Conservation (phyloP, 2,113 vertebrate genomes). For the Halichoerus grypus region DNA sequence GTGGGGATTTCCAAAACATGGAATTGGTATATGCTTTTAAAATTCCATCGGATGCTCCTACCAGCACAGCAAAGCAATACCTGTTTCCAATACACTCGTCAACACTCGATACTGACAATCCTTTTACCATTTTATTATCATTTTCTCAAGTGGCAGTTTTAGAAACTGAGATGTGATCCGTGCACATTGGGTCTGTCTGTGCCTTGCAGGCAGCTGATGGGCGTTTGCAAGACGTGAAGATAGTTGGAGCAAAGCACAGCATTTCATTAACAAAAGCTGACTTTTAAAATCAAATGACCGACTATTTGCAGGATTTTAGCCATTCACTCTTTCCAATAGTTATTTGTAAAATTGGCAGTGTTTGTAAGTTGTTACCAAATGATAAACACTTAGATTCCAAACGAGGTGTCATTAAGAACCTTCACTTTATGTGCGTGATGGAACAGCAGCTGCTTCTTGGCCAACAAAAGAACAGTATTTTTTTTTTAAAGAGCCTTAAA, state of each 20-base stretch:
- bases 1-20: not conserved
- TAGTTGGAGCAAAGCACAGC: not conserved
- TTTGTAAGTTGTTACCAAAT: not conserved
- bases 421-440: not conserved
- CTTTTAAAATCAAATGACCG: not conserved
- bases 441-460: not conserved
- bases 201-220: not conserved
- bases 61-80: not conserved
- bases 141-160: not conserved
- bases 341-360: not conserved
- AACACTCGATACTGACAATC: not conserved
- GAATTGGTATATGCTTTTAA: not conserved
- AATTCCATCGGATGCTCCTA: not conserved
- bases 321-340: not conserved
- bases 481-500: not conserved
- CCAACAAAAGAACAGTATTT: not conserved
- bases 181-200: fast-evolving
- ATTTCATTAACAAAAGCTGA: not conserved
- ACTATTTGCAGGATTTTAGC: not conserved
- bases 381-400: not conserved
- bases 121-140: not conserved
- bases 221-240: fast-evolving
- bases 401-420: not conserved
- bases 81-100: not conserved
- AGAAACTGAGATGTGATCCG: not conserved